phyloP scores from a whole-genome alignment of 2,797 vertebrate genomes.

The Hirundo rustica region DNA sequence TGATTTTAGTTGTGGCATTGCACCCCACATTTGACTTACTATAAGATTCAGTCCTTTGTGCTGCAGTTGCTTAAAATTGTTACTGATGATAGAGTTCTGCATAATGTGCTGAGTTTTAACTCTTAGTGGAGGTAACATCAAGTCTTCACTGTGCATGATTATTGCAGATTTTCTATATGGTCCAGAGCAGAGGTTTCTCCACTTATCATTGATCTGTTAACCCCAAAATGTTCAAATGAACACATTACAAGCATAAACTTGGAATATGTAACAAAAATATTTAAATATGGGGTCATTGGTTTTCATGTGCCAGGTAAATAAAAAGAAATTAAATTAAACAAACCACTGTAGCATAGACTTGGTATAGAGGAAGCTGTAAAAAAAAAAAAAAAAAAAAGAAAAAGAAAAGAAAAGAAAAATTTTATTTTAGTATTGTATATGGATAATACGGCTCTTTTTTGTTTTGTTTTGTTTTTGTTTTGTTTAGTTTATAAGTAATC shows the following conservation, averaged over 20 bases:
- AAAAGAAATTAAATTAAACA: not conserved
- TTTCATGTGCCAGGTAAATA: not conserved
- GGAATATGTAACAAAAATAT: not conserved
- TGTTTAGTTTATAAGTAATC: not conserved
- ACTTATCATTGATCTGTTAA: not conserved
- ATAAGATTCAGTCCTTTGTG: not conserved
- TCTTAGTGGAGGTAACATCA: not conserved
- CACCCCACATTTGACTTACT: not conserved
- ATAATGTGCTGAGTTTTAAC: not conserved
- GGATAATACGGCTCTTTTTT: not conserved
- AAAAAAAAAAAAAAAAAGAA: not conserved
- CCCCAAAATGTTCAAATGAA: not conserved
- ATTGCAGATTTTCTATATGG: not conserved
- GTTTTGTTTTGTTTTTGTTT: not conserved
- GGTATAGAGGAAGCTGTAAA: not conserved
- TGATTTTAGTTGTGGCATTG: not conserved
- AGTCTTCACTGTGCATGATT: not conserved
- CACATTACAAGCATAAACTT: not conserved
- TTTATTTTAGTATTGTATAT: not conserved
- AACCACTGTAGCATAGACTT: rapidly evolving
- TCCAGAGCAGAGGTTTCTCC: not conserved
- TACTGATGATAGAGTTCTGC: not conserved
- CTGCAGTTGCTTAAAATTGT: not conserved
- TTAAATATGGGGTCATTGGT: not conserved
- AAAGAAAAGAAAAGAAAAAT: too few species aligned